Base-by-base conservation (phyloP, 2,113 vertebrate species). In the Hystrix brachyura region DNA sequence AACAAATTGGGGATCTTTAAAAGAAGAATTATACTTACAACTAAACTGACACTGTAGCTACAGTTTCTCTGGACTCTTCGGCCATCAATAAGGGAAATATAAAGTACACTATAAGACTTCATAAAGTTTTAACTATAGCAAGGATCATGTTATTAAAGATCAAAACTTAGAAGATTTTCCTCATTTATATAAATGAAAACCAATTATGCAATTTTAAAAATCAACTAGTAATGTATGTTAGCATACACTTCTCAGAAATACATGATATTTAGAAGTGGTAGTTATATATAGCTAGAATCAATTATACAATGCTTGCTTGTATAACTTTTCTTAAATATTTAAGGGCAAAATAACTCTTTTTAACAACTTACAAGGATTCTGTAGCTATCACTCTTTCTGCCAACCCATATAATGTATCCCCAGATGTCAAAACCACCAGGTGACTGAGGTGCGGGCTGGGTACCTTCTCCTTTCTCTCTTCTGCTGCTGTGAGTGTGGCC, bases 391-490 rank as follows among this genome's bases (percentile, higher is more conserved):
- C 99, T 97, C 99, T 99, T 98, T 99, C 99, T 5, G 99, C 99
- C 94, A 99, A 98, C 7, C 99, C 99, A 7, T 99, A 99, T 0
- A 99, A 98, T 0, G 98, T 99, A 81, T 98, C 99, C 48, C 99
- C 98, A 95, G 99, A 98, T 0, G 99, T 99, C 97, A 99, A 98
- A 98, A 99, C 98, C 94, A 99, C 99, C 0, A 99, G 97, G 71
- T 99, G 99, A 97, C 99, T 99, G 90, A 99, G 99, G 96, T 99
- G 99, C 57, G 99, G 99, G 95, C 99, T 99, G 48, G 99, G 99
- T 23, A 99, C 99, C 97, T 99, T 99, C 98, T 99, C 99, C 97
- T 99, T 99, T 92, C 99, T 99, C 96, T 99, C 99, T 98, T 99
- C 99, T 46, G 98, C 96, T 43, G 99, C 98, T 51, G 98, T 98